phyloP scores from a whole-genome alignment of 2,113 vertebrate genomes.

The Cynoglossus semilaevis region DNA sequence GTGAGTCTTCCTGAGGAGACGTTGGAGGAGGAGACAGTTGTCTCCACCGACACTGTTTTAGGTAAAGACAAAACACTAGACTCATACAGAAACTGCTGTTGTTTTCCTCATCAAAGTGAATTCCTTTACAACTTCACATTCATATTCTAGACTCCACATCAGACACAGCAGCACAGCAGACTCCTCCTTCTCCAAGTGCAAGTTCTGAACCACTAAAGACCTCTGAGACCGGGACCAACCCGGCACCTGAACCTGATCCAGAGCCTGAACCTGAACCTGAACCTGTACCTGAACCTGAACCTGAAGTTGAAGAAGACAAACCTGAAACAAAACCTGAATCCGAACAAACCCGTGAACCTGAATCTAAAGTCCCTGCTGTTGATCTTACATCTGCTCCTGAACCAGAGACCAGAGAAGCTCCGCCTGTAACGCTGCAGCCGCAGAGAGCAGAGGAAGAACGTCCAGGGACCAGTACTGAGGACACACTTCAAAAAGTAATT shows the following conservation, averaged over 20 bases:
- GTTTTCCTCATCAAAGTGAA: background rate
- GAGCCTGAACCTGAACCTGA: slow-evolving; percentile 6
- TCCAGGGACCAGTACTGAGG: slow-evolving; percentile 21
- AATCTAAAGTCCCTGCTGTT: too few species aligned
- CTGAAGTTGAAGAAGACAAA: slow-evolving; percentile 7
- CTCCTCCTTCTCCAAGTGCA: slow-evolving; percentile 23
- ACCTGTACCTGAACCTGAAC: background rate
- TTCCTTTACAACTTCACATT: background rate
- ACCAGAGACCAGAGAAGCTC: slow-evolving; percentile 21
- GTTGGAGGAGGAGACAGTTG: slow-evolving; percentile 29
- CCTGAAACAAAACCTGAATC: background rate
- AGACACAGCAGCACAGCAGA: slow-evolving; percentile 21
- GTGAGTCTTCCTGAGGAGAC: slow-evolving; percentile 27
- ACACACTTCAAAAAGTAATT: slow-evolving; percentile 56
- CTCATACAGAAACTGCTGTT: too few species aligned
- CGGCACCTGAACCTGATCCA: slow-evolving; percentile 2
- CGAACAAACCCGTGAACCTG: too few species aligned
- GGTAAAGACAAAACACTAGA: slow-evolving; percentile 15
- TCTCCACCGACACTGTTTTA: slow-evolving; percentile 2
- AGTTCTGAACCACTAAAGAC: slow-evolving; percentile 27
- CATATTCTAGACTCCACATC: slow-evolving; percentile 35
- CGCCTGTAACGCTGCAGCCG: slow-evolving; percentile 69
- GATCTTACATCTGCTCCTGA: background rate
- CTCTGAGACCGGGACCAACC: slow-evolving; percentile 2
- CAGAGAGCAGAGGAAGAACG: slow-evolving; percentile 39